Evolutionary conservation across 2,113 vertebrate species (phyloP).

Genomic region (Parus major): DNA sequence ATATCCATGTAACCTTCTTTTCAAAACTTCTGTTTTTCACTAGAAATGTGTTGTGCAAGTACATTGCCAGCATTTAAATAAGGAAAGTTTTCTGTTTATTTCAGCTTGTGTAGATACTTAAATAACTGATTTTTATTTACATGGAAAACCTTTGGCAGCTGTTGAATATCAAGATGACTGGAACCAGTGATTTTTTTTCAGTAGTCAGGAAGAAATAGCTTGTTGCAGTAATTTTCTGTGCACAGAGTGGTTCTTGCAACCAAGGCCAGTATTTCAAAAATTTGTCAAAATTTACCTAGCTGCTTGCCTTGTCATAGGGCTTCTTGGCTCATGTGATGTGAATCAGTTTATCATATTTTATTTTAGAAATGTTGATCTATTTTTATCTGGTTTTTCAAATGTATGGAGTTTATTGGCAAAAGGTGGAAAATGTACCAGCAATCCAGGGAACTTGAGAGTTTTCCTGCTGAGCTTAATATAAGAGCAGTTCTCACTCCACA

Average conservation of each 20-base stretch:
- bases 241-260: background rate
- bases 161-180: background rate
- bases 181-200: background rate
- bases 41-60: background rate
- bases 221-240: background rate
- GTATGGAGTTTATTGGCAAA: conserved; percentile 1
- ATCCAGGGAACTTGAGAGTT: background rate
- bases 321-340: background rate
- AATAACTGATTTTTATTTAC: background rate
- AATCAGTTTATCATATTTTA: background rate
- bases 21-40: background rate
- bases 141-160: background rate
- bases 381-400: background rate
- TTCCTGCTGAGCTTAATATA: conserved; percentile 47
- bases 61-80: background rate
- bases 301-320: background rate
- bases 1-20: background rate
- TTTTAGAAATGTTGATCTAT: background rate
- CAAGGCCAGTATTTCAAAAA: background rate
- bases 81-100: background rate
- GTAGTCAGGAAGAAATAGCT: background rate
- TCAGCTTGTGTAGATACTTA: background rate
- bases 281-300: background rate
- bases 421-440: conserved; percentile 2
- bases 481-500: conserved; percentile 22